Percentiles rank a stretch among this genome's conserved stretches.
Evolutionary conservation across 2,113 vertebrate genomes (phyloP).

Genomic region (Xerus inauris): DNA sequence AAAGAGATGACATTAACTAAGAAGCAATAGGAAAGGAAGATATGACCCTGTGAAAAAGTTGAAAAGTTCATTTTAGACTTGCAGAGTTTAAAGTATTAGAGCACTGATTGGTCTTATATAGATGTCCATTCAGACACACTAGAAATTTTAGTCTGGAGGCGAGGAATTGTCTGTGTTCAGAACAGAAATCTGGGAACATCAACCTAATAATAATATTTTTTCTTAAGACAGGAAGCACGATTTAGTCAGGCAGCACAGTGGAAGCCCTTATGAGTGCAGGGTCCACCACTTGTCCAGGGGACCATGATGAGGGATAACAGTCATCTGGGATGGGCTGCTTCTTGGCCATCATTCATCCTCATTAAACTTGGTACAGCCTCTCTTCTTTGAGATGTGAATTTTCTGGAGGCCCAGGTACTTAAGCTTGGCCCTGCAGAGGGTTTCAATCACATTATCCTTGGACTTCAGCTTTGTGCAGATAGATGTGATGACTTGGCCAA

Average conservation of each 20-base stretch:
- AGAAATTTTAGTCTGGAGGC: not conserved
- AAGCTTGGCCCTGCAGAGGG: not conserved
- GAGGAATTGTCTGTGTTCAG: not conserved
- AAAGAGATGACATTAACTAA: not conserved
- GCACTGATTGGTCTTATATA: not conserved
- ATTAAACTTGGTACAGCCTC: not conserved
- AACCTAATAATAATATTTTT: not conserved
- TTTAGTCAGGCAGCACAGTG: not conserved
- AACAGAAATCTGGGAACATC: not conserved
- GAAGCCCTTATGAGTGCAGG: not conserved
- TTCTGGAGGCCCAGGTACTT: not conserved
- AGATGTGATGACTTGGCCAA: not conserved
- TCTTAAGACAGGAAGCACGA: not conserved
- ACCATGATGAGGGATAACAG: not conserved
- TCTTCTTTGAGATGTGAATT: not conserved
- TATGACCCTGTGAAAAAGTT: not conserved
- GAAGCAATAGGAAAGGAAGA: not conserved
- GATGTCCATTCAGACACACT: not conserved
- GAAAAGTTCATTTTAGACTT: not conserved
- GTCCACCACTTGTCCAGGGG: not conserved
- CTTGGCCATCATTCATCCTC: not conserved
- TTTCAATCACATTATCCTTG: not conserved
- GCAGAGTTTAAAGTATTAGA: not conserved
- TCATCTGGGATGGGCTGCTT: not conserved
- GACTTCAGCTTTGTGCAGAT: not conserved